Conservation (phyloP, 2,888 invertebrate genomes). For the Leptinotarsa tumamoca region DNA sequence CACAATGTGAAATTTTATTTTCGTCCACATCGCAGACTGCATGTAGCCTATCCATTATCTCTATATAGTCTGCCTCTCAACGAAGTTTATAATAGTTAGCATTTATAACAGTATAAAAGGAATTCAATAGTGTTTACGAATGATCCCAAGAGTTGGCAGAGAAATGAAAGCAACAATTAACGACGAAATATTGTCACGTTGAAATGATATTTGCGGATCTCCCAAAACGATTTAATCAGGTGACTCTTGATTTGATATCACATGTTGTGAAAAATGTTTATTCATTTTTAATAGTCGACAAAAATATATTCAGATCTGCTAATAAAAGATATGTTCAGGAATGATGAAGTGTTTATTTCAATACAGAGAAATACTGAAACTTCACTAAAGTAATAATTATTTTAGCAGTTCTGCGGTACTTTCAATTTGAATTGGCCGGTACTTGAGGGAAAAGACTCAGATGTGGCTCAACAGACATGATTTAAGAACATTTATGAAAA, state of each 20-base stretch:
- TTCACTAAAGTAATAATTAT: no score
- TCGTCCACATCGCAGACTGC: neutral
- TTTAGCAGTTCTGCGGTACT: no score
- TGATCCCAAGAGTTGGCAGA: constrained; percentile 3
- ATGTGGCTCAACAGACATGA: no score
- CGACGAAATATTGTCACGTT: neutral
- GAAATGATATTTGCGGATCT: neutral
- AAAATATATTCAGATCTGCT: no score
- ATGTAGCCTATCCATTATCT: neutral
- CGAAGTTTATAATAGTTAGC: neutral
- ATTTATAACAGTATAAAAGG: neutral
- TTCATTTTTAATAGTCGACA: no score
- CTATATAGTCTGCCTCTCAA: constrained; percentile 11
- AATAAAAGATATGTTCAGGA: no score
- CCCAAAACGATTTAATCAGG: neutral
- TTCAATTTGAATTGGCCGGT: no score
- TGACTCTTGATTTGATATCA: neutral
- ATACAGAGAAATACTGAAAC: no score
- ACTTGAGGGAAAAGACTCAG: no score
- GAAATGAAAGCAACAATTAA: constrained; percentile 4
- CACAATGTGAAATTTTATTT: neutral
- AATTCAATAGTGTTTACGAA: constrained; percentile 18
- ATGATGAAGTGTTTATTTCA: no score
- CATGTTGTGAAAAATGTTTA: no score
- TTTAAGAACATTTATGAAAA: no score